Evolutionary conservation across 1,140 invertebrate species (phyloP), one percentile per base, ranked within the genome.

Genomic region (Lordiphosa clarofinis): DNA sequence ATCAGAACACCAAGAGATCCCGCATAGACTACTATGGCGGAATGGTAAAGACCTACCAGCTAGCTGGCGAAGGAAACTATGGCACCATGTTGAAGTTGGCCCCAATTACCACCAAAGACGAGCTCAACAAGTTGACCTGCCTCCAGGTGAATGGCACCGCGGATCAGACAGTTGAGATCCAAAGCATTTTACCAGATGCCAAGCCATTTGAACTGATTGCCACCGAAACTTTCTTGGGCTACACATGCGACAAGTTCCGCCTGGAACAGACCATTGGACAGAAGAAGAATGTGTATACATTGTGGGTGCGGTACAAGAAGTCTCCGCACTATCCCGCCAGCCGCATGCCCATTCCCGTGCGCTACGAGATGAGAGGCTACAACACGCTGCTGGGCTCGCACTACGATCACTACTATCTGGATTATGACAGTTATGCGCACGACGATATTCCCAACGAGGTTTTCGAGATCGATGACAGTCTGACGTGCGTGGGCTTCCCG

Each of bases 1-100:
- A 98, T 90, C 91, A 89, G 4, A 90, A 91, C 9, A 92, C 92
- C 61, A 93, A 93, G 54, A 91, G 91, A 43, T 97, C 96, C 47
- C 92, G 97, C 56, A 97, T 99, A 64, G 97, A 99, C 90, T 99
- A 98, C 82, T 99, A 99, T 91, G 95, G 95, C 72, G 95, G 95
- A 15, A 95, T 97, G 93, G 95, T 96, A 0, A 95, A 96, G 89
- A 98, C 96, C 0, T 96, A 95, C 86, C 96, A 97, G 89, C 79
- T 96, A 9, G 89, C 91, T 1, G 87, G 91, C 2, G 70, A 91
- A n/a, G 92, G 92, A 10, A 57, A 89, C 3, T 95, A 91, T 90
- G 97, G 97, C 4, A 91, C 92, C 0, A 93, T 92, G 63, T 90
- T 96, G 13, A 98, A 98, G 92, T 89, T 99, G 37, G 96, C 95